A percentile compares a stretch with the other conserved stretches of the same genome.
Evolutionary conservation across 2,888 invertebrate genomes (phyloP).

Genomic region (Apotomis turbidana): DNA sequence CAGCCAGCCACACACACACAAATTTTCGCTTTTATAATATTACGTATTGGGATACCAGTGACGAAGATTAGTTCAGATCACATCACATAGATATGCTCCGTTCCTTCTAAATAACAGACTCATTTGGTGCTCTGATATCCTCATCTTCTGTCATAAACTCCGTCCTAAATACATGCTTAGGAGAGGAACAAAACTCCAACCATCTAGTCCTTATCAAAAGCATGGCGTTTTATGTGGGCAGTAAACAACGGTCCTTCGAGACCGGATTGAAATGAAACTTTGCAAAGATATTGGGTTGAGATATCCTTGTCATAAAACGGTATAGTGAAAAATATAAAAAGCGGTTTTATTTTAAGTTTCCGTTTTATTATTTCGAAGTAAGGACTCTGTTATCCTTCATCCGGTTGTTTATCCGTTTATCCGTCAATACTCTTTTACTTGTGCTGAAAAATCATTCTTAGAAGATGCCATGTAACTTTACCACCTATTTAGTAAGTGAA

Average conservation of each 20-base stretch:
- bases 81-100: neutral
- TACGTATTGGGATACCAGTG: no score
- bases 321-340: neutral
- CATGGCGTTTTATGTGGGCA: constrained; percentile 46
- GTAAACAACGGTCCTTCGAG: constrained; percentile 60
- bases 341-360: no score
- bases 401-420: no score
- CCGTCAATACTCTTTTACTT: no score
- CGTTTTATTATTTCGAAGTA: no score
- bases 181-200: constrained; percentile 12
- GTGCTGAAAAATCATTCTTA: no score
- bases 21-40: no score
- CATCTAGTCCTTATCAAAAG: constrained; percentile 26
- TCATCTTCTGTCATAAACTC: constrained; percentile 16
- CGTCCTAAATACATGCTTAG: constrained; percentile 20
- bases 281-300: neutral
- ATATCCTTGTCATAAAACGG: neutral
- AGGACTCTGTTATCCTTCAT: no score
- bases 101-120: neutral
- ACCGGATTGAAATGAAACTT: constrained; percentile 4
- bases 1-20: no score
- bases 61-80: no score
- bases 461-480: no score
- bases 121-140: constrained; percentile 6
- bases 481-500: no score